phyloP scores from a whole-genome alignment of 2,113 vertebrate species.

The pig (Sus scrofa) region T2T-Sscrofa CM000817.6:110624001-110624500 shows the following conservation, averaged over 20 bases:
- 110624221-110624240: neutral
- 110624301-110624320: neutral
- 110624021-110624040: slow-evolving; percentile 37
- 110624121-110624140: slow-evolving; percentile 17
- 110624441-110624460: slow-evolving; percentile 13
- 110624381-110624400: neutral
- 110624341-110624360: neutral
- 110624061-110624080: slow-evolving; percentile 51
- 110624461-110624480: neutral
- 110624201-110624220: neutral
- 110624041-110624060: slow-evolving; percentile 20
- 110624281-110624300: slow-evolving; percentile 27
- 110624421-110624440: neutral
- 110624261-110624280: neutral
- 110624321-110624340: neutral
- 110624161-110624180: slow-evolving; percentile 46
- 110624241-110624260: slow-evolving; percentile 25
- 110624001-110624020: slow-evolving; percentile 49
- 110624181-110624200: slow-evolving; percentile 36
- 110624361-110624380: neutral
- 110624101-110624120: neutral
- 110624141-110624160: slow-evolving; percentile 21
- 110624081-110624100: slow-evolving; percentile 25
- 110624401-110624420: slow-evolving; percentile 52
- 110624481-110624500: neutral